Conservation (phyloP, 1,140 invertebrate genomes). For the Cataglyphis hispanica region DNA sequence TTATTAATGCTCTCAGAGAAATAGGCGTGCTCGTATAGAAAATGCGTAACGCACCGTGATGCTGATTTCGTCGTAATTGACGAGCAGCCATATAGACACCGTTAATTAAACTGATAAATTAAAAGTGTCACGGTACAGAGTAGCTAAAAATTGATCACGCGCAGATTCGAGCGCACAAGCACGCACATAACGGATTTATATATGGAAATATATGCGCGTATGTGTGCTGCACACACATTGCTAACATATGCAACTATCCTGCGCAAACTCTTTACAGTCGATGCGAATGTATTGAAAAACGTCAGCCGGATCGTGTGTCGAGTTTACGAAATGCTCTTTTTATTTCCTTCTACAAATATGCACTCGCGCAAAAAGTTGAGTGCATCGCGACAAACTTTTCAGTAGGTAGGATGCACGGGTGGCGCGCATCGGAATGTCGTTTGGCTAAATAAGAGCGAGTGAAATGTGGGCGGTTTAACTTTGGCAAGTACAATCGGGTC, state of each 20-base stretch:
- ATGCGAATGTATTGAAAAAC: conserved; percentile 36
- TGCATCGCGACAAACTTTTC: conserved; percentile 4
- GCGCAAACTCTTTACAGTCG: background rate
- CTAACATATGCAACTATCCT: background rate
- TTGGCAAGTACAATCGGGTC: conserved; percentile 46
- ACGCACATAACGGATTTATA: background rate
- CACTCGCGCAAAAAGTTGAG: conserved; percentile 12
- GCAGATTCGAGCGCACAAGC: background rate
- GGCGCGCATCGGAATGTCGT: background rate
- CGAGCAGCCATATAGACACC: conserved; percentile 21
- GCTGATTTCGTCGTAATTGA: conserved; percentile 49
- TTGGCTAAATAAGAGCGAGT: conserved; percentile 40
- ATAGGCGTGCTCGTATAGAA: background rate
- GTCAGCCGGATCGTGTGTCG: background rate
- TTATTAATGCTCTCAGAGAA: conserved; percentile 12
- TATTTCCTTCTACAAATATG: conserved; percentile 14
- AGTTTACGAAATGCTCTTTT: conserved; percentile 6
- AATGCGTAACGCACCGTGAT: background rate
- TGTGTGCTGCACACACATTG: background rate
- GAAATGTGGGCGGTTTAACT: conserved; percentile 57
- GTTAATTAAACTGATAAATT: conserved; percentile 70
- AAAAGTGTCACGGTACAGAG: conserved; percentile 58
- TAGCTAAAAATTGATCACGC: conserved; percentile 60
- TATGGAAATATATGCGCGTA: background rate
- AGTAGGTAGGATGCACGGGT: too few species aligned